Evolutionary conservation across 53 echinoderm and acorn worm genomes (phyloP).

Genomic region (Holothuria leucospilota): DNA sequence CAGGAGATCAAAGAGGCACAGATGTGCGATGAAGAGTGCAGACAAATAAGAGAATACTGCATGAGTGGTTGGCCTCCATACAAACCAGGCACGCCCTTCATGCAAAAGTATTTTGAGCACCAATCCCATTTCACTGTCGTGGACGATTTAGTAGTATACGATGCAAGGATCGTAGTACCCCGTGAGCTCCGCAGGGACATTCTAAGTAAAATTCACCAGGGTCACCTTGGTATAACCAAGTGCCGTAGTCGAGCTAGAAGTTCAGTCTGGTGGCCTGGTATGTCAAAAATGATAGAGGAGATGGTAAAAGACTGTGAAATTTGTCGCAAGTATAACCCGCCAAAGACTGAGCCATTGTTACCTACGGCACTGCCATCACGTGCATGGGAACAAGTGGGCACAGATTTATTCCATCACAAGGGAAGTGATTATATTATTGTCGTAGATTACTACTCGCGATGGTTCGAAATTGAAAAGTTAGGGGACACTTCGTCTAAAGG

Average conservation of each 20-base stretch:
- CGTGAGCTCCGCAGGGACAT: no score
- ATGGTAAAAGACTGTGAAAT: no score
- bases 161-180: no score
- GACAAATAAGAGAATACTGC: conserved; percentile 64
- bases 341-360: conserved; percentile 32
- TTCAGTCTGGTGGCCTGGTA: no score
- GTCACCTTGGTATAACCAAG: no score
- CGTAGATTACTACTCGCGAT: conserved; percentile 63
- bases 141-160: no score
- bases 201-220: no score
- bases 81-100: conserved; percentile 58
- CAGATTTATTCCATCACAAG: conserved; percentile 44
- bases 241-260: no score
- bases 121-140: no score
- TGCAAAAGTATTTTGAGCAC: conserved; percentile 60
- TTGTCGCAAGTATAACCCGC: conserved; percentile 9
- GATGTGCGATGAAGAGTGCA: conserved; percentile 56
- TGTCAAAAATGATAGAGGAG: no score
- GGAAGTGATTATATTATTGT: conserved; percentile 45
- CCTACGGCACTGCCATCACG: conserved; percentile 34
- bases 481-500: conserved; percentile 11
- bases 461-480: neutral
- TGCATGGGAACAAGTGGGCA: conserved; percentile 45
- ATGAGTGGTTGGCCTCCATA: conserved; percentile 58
- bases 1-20: conserved; percentile 57